Conservation (phyloP, 2,797 vertebrate species). For the Aldrovandia affinis region DNA sequence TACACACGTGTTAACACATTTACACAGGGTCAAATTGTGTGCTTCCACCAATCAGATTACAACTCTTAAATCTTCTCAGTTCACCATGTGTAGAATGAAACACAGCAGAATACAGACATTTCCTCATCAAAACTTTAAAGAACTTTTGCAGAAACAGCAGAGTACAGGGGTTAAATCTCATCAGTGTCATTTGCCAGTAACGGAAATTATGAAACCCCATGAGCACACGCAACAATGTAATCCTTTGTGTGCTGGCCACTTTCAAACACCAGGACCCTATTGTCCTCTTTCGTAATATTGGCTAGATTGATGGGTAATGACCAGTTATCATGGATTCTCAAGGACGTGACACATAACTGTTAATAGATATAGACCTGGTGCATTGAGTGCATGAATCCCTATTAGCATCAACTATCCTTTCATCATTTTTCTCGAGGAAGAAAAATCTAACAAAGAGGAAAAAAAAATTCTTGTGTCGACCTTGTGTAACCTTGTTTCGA, state of each 20-base stretch:
- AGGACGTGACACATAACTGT: not conserved
- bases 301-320: constrained; percentile 51
- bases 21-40: not conserved
- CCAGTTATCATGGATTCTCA: not conserved
- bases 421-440: not conserved
- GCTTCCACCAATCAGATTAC: not conserved
- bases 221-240: constrained; percentile 7
- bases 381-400: not conserved
- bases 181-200: constrained; percentile 26
- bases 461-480: no score
- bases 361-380: not conserved
- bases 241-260: constrained; percentile 5
- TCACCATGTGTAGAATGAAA: not conserved
- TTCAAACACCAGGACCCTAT: constrained; percentile 4
- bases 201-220: constrained; percentile 21
- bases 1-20: no score
- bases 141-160: constrained; percentile 32
- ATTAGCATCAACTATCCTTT: not conserved
- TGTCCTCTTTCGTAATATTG: not conserved
- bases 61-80: not conserved
- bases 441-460: no score
- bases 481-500: no score
- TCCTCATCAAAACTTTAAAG: constrained; percentile 44
- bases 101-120: constrained; percentile 37
- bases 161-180: constrained; percentile 22